Conservation (phyloP, 2,888 invertebrate species). For the Macaria notata region DNA sequence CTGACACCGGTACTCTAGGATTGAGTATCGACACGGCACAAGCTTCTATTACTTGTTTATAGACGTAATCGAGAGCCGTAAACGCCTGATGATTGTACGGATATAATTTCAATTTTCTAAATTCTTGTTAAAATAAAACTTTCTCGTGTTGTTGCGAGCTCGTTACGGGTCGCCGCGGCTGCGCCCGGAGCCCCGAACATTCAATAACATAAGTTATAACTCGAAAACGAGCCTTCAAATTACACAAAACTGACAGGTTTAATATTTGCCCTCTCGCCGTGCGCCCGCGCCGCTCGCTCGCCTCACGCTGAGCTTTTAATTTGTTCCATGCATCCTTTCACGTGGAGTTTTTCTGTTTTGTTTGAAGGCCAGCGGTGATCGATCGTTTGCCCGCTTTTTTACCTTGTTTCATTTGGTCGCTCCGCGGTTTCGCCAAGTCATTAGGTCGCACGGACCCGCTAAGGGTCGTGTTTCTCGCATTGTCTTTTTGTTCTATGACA, state of each 20-base stretch:
- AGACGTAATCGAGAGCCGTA: slow-evolving; percentile 47
- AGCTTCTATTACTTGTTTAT: slow-evolving; percentile 49
- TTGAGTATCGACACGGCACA: slow-evolving; percentile 46
- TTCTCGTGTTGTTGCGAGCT: slow-evolving; percentile 53
- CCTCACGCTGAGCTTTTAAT: slow-evolving; percentile 81
- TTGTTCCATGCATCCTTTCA: slow-evolving; percentile 79
- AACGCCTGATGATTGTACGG: slow-evolving; percentile 55
- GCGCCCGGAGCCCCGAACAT: slow-evolving; percentile 60
- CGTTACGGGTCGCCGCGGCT: slow-evolving; percentile 52
- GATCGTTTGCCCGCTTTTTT: slow-evolving; percentile 78
- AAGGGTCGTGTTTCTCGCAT: slow-evolving; percentile 45
- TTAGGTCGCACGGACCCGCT: slow-evolving; percentile 52
- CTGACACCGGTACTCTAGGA: slow-evolving; percentile 16
- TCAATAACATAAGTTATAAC: slow-evolving; percentile 78
- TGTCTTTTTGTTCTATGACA: slow-evolving; percentile 57
- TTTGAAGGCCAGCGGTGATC: slow-evolving; percentile 69
- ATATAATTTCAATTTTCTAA: slow-evolving; percentile 60
- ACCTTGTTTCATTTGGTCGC: slow-evolving; percentile 76
- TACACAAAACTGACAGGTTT: slow-evolving; percentile 79
- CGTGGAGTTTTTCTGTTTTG: slow-evolving; percentile 74
- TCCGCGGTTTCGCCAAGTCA: slow-evolving; percentile 76
- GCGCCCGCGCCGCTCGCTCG: slow-evolving; percentile 44
- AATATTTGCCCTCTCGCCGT: slow-evolving; percentile 69
- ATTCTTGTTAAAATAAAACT: slow-evolving; percentile 43
- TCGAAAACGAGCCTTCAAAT: slow-evolving; percentile 75